Evolutionary conservation across 2,888 invertebrate species (phyloP), one percentile per base, ranked within the genome.

Genomic region (Yponomeuta cagnagella): DNA sequence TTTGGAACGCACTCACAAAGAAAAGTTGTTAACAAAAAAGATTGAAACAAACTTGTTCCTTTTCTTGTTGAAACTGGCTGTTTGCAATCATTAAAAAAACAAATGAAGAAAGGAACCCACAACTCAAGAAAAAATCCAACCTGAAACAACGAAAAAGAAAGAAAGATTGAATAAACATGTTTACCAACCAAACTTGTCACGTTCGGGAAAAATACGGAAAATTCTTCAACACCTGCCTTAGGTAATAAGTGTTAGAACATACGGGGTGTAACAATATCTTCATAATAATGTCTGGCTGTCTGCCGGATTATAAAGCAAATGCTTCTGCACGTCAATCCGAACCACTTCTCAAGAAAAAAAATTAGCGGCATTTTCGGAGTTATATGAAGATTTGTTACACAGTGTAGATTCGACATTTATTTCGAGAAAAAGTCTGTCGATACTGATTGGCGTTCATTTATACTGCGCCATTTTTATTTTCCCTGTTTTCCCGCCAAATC

Each of bases 371-470:
- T 37, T 37, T 37, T 37, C 37, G 37, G 37, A 37, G 4, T 2
- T 37, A 37, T 37, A 37, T 37, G 2, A 5, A 5, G 5, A 37
- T 37, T 37, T 37, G 37, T 37, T 37, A 37, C 4, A 52, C 2
- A 2, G 5, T 52, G 12, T 52, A 52, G 52, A 52, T 12, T 52
- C 10, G 12, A 9, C 8, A 52, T 9, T 2, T 52, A 52, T 52
- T 52, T 52, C 52, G 52, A 52, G 9, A 52, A 52, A 52, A 52
- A 12, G 52, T 52, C 10, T 52, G 52, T 52, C 52, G 12, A 52
- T 52, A 52, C 52, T 52, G 52, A 52, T 52, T 52, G 52, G 52
- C 52, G 52, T 52, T 52, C 52, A 52, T 52, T 52, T 52, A 52
- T 52, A 52, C 12, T 9, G 52, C 52, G 52, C 52, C 52, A 52